Percentiles rank a stretch among this genome's conserved stretches.
Conservation (phyloP, 2,888 invertebrate species). For the Agonopterix arenella region DNA sequence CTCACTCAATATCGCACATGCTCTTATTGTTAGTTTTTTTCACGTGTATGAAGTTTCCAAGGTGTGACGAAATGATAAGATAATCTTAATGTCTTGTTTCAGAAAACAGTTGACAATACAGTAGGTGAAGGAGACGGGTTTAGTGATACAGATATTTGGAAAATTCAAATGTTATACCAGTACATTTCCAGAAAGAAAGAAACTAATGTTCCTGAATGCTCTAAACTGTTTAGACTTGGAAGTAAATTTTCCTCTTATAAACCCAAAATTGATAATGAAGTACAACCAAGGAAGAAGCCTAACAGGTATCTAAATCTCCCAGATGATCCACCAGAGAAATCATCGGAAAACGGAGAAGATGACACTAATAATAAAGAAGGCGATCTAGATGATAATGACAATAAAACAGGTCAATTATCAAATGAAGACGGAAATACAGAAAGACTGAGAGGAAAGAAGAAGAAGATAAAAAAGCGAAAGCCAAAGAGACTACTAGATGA, state of each 20-base stretch:
- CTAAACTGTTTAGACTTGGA: slow-evolving; percentile 36
- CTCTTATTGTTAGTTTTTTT: too few relatives aligned
- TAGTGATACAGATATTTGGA: neutral
- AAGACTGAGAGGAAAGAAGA: slow-evolving; percentile 11
- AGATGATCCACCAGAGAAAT: slow-evolving; percentile 1
- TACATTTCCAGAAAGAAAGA: slow-evolving; percentile 9
- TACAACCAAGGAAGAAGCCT: slow-evolving; percentile 30
- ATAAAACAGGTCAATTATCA: too few relatives aligned
- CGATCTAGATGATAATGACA: slow-evolving; percentile 9
- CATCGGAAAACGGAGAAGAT: slow-evolving; percentile 2
- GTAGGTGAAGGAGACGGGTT: neutral
- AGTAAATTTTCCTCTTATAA: slow-evolving; percentile 18
- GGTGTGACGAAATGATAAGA: too few relatives aligned
- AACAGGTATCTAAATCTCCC: slow-evolving; percentile 26
- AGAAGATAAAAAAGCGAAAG: slow-evolving; percentile 8
- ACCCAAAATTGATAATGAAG: slow-evolving; percentile 5
- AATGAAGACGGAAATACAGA: slow-evolving; percentile 2
- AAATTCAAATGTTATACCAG: slow-evolving; percentile 7
- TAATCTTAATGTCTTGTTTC: neutral
- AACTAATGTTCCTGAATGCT: slow-evolving; percentile 25
- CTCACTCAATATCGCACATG: too few relatives aligned
- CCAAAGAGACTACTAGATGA: neutral
- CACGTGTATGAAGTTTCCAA: too few relatives aligned
- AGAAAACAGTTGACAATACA: neutral
- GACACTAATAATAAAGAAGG: slow-evolving; percentile 10